Percentiles rank a stretch among this genome's conserved stretches.
phyloP scores from a whole-genome alignment of 2,888 invertebrate species.

The Diaperis boleti region DNA sequence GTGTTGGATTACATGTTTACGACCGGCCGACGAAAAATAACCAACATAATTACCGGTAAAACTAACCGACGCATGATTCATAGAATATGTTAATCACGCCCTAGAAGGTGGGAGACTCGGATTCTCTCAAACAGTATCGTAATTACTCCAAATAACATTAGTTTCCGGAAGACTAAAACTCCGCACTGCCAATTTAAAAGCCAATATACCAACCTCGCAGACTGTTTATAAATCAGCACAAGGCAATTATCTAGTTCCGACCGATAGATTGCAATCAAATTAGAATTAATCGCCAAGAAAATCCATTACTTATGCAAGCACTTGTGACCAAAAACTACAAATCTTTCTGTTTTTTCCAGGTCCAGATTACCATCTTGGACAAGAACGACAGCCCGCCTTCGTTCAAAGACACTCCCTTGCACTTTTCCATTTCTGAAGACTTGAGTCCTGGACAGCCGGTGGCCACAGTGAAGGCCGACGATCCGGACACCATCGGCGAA shows the following conservation, averaged over 20 bases:
- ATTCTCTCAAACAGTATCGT: constrained; percentile 37
- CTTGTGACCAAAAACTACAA: constrained; percentile 43
- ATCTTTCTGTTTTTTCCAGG: constrained; percentile 73
- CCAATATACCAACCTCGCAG: constrained; percentile 18
- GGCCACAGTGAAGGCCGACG: constrained; percentile 82
- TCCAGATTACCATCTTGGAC: constrained; percentile 86
- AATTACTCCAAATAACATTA: constrained; percentile 10
- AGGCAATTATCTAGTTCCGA: constrained; percentile 52
- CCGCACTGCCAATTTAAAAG: not conserved
- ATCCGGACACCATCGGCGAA: constrained; percentile 87
- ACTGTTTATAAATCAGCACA: constrained; percentile 48
- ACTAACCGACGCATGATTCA: constrained; percentile 47
- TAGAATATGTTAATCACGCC: constrained; percentile 49
- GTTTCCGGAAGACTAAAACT: constrained; percentile 21
- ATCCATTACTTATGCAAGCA: constrained; percentile 48
- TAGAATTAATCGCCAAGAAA: constrained; percentile 49
- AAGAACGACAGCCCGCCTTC: constrained; percentile 96
- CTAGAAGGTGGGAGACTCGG: constrained; percentile 40
- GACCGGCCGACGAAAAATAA: constrained; percentile 41
- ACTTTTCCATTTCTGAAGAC: constrained; percentile 86
- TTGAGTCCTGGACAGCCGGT: constrained; percentile 84
- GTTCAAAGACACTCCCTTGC: constrained; percentile 80
- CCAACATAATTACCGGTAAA: constrained; percentile 44
- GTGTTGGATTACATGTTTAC: constrained; percentile 45
- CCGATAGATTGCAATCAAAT: constrained; percentile 52